Conservation (phyloP, 2,888 invertebrate genomes). For the Norana najaformis region DNA sequence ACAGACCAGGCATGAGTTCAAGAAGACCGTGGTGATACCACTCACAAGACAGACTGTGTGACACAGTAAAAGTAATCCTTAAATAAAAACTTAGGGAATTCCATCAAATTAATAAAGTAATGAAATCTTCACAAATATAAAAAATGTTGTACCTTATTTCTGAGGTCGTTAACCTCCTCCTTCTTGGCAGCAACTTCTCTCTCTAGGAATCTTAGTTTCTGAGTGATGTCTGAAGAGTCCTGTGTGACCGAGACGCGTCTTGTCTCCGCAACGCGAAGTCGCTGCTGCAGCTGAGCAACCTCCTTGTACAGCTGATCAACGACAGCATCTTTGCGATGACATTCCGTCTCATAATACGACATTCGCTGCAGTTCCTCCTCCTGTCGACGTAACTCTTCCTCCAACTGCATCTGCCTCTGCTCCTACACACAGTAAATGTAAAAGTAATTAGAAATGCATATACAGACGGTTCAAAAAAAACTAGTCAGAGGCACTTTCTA, state of each 20-base stretch:
- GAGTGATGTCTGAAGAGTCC: slow-evolving; percentile 51
- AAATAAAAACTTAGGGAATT: neutral
- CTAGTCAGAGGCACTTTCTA: no score
- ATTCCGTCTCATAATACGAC: slow-evolving; percentile 51
- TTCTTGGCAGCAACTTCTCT: slow-evolving; percentile 54
- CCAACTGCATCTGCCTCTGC: slow-evolving; percentile 55
- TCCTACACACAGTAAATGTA: slow-evolving; percentile 49
- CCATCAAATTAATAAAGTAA: neutral
- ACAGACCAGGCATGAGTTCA: neutral
- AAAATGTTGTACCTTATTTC: slow-evolving; percentile 45
- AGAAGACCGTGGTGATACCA: neutral
- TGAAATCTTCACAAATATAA: neutral
- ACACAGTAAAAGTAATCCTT: neutral
- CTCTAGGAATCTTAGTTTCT: slow-evolving; percentile 55
- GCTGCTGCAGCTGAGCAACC: slow-evolving; percentile 38
- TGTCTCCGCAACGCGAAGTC: neutral
- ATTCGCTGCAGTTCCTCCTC: slow-evolving; percentile 56
- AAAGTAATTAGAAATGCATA: no score
- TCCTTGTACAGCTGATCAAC: slow-evolving; percentile 52
- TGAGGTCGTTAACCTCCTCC: slow-evolving; percentile 51
- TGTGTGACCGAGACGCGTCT: neutral
- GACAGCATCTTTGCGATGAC: slow-evolving; percentile 53
- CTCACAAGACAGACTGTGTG: neutral
- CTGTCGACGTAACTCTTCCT: slow-evolving; percentile 52
- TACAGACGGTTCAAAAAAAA: no score